Base-by-base conservation (phyloP, 2,888 invertebrate species). In the Tolmerus cingulatus region DNA sequence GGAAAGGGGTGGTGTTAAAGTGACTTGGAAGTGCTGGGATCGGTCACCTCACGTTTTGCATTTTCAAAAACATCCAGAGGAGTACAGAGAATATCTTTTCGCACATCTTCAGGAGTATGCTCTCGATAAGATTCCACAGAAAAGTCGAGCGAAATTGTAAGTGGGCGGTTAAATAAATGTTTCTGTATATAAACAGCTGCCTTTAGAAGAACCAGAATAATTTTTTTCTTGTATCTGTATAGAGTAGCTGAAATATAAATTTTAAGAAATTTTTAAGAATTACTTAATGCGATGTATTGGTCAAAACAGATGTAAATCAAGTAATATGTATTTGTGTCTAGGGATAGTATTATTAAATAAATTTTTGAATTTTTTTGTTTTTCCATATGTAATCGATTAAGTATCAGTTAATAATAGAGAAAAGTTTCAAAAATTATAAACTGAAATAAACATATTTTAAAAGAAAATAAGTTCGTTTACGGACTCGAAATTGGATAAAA, bases 41-140 rank as follows among this genome's bases (percentile, higher is more conserved):
- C 93, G 94, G 88, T 96, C 97, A 0, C 94, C 95, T 0, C 97
- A 97, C 91, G 96, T 97, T 30, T 94, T 94, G 82, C 96, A 96
- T 90, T 94, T 94, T 89, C 92, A 93, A 27, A 93, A 93, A 88
- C 94, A 96, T 90, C 94, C 94, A 1, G 94, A 95, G 87, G 95
- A 95, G 90, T 96, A 96, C 91, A 92, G 94, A 37, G 93, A 93
- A 86, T 93, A 94, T 88, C 90, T 96, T 40, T 94, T 94, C 88
- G 93, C 93, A 55, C 96, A 95, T 90, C 91, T 96, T 88, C 93
- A 94, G 88, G 92, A 89, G 51, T 90, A 86, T 43, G 86, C 74
- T 23, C 14, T 85, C 27, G 85, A 43, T 8, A 85, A 74, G 30
- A 30, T 85, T 23, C 74, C 85, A 23, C 43, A 85, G 27, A 74